phyloP scores from a whole-genome alignment of 2,888 invertebrate species.

The Drosophila limbata region DNA sequence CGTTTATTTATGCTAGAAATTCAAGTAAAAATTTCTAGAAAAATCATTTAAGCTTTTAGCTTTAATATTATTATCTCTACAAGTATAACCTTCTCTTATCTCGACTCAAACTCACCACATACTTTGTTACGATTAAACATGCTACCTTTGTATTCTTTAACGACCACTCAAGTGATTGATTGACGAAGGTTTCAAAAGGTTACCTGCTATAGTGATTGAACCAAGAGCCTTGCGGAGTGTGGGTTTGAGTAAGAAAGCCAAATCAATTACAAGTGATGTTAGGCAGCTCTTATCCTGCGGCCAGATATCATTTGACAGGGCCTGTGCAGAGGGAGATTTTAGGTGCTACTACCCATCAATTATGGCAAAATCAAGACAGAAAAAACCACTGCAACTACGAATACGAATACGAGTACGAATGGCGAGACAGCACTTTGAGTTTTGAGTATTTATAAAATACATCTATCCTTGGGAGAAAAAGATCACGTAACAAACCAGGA shows the following conservation, averaged over 20 bases:
- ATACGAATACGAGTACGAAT: not conserved
- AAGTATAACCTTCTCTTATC: conserved; percentile 4
- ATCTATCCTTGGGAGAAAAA: conserved; percentile 20
- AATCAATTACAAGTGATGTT: conserved; percentile 24
- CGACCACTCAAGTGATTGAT: conserved; percentile 61
- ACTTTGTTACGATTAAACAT: conserved; percentile 8
- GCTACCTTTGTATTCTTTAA: conserved; percentile 14
- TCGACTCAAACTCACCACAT: not conserved
- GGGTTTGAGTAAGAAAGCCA: conserved; percentile 12
- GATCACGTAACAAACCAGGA: conserved; percentile 56
- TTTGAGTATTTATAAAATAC: conserved; percentile 64
- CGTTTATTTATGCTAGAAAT: too few species aligned
- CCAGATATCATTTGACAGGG: conserved; percentile 7
- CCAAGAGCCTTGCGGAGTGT: not conserved
- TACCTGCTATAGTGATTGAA: conserved; percentile 24
- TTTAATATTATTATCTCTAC: not conserved
- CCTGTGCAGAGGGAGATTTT: conserved; percentile 7
- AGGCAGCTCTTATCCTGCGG: not conserved
- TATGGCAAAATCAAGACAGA: conserved; percentile 31
- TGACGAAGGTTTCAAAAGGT: conserved; percentile 29
- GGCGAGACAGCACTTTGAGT: conserved; percentile 27
- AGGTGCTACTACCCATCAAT: conserved; percentile 50
- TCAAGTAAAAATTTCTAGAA: too few species aligned
- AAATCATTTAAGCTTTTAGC: too few species aligned
- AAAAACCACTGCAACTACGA: conserved; percentile 12